Base-by-base conservation (phyloP, 2,113 vertebrate species). In the Mirza zaza region DNA sequence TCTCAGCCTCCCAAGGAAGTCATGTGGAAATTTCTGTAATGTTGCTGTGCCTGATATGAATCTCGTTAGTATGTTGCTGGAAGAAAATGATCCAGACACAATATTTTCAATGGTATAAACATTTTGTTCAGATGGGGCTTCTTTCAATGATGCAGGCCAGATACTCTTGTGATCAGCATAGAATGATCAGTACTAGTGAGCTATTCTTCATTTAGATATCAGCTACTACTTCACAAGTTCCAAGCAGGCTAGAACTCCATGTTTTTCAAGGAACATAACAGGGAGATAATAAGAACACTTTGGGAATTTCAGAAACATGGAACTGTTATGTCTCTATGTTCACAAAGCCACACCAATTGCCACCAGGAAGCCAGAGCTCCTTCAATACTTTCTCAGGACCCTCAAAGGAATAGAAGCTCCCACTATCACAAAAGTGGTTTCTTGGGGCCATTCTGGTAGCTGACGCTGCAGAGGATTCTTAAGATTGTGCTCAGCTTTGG, bases 151-250 rank as follows among this genome's bases (percentile, higher is more conserved):
- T 6, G 85, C 97, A 8, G 97, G 98, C 75, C 97, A 6, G 97
- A 98, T 70, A 90, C 88, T 8, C 89, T 97, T 23, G 96, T 71
- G 1, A 87, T 98, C 95, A 97, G 79, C 84, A 98, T 97, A 96
- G 97, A 98, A 55, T 98, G 42, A 32, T 76, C 18, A 23, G 95
- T 67, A 91, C 95, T 36, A 97, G 95, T 39, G 97, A 87, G 76
- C 94, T 20, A 84, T 98, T 11, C 97, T 98, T 1, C 97, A 96
- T 32, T 55, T 98, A 90, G 97, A 98, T 45, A 8, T 97, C 71
- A 98, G 94, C 39, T 98, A 98, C 94, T 97, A 98, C 97, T 98
- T 98, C 91, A 98, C 98, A 77, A 97, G 90, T 95, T 97, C 96
- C 76, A 96, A 98, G 63, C 97, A 97, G 97, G 65, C 77, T 98